phyloP scores from a whole-genome alignment of 2,888 invertebrate genomes.

The Sarcophaga caerulescens region DNA sequence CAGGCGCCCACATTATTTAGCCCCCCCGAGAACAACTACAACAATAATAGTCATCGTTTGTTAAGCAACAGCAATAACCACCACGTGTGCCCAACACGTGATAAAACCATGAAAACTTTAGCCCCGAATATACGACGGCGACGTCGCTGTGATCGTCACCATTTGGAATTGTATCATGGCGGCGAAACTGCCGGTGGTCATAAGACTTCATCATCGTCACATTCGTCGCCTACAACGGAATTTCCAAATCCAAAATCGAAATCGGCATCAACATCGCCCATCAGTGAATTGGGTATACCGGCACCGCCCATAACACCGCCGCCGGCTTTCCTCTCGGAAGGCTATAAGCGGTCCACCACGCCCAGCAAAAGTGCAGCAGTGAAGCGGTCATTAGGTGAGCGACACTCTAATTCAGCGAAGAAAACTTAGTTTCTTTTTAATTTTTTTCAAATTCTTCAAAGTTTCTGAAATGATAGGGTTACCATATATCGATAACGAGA shows the following conservation, averaged over 20 bases:
- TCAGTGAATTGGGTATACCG: constrained; percentile 77
- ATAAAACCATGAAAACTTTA: constrained; percentile 84
- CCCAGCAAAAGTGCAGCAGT: constrained; percentile 74
- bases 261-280: constrained; percentile 75
- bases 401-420: not conserved
- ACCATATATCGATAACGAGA: no score
- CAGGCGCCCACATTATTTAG: constrained; percentile 49
- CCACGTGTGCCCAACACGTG: constrained; percentile 61
- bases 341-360: constrained; percentile 82
- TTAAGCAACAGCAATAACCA: not conserved
- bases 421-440: not conserved
- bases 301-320: constrained; percentile 87
- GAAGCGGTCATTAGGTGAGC: constrained; percentile 58
- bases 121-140: constrained; percentile 84
- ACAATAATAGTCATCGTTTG: not conserved
- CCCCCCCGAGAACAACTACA: constrained; percentile 14
- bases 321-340: constrained; percentile 85
- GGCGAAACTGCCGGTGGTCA: constrained; percentile 23
- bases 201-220: constrained; percentile 59
- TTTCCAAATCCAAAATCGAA: constrained; percentile 70
- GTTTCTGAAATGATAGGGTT: no score
- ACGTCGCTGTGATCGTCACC: constrained; percentile 85
- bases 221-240: constrained; percentile 74
- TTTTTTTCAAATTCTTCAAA: no score
- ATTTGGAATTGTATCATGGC: constrained; percentile 80